Evolutionary conservation across 1,140 invertebrate genomes (phyloP).

Genomic region (Neodiprion fabricii): DNA sequence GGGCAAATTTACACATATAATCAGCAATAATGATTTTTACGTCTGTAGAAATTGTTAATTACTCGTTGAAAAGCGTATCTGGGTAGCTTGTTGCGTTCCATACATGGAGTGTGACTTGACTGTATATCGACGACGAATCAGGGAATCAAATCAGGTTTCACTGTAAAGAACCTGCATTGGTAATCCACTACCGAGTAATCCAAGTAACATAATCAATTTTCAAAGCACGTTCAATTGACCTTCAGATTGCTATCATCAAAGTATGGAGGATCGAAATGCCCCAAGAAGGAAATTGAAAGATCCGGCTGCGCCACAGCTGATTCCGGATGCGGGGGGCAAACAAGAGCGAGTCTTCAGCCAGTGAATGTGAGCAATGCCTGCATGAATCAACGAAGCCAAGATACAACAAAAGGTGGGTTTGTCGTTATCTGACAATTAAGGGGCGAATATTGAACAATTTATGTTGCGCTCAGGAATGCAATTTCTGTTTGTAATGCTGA

Average conservation of each 20-base stretch:
- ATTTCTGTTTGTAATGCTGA: background rate
- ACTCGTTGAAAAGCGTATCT: too few relatives aligned
- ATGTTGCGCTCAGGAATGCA: too few relatives aligned
- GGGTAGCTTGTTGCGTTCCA: too few relatives aligned
- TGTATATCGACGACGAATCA: background rate
- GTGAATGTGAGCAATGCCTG: background rate
- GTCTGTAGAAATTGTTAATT: too few relatives aligned
- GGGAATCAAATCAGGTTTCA: background rate
- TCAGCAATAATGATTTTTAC: too few relatives aligned
- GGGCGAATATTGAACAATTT: too few relatives aligned
- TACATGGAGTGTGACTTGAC: too few relatives aligned
- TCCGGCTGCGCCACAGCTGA: background rate
- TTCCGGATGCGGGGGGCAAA: background rate
- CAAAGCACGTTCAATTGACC: background rate
- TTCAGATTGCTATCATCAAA: slow-evolving; percentile 1
- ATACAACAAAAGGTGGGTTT: too few relatives aligned
- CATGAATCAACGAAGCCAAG: too few relatives aligned
- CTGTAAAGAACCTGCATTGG: background rate
- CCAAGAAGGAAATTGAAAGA: background rate
- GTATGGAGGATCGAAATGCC: background rate
- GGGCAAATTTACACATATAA: too few relatives aligned
- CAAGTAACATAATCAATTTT: background rate
- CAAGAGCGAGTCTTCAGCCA: background rate
- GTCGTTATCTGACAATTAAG: too few relatives aligned
- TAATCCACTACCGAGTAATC: slow-evolving; percentile 4